Evolutionary conservation across 2,797 vertebrate species (phyloP), one percentile per base, ranked within the genome.

Genomic region (Sphenodon punctatus): DNA sequence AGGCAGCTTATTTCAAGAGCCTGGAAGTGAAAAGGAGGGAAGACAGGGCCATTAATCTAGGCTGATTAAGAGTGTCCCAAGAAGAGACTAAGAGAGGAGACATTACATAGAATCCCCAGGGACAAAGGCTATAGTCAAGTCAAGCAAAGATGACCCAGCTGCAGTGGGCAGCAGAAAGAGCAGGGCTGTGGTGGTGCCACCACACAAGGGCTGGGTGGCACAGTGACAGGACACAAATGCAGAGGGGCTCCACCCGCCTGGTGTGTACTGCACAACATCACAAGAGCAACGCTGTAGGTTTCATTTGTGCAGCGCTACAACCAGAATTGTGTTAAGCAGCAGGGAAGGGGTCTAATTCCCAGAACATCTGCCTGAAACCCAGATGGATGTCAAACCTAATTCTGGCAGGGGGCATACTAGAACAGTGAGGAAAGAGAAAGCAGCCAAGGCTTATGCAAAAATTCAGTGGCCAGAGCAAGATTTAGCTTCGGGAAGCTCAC

Each of bases 231-330:
- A n/a, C n/a, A n/a, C n/a, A n/a, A n/a, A n/a, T 0, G 1, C 17
- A 17, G 6, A 1, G 2, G 9, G 4, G 1, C 8, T 8, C 3
- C 46, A 2, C 5, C 13, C 10, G 12, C 10, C 15, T 15, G 17
- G 9, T 3, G 16, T 17, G 3, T 36, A 27, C 67, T 79, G 8
- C 34, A 14, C 78, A 56, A 16, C 53, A 78, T 22, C 27, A 75
- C 59, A 51, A 0, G 2, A 51, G 23, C 30, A 6, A 46, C 10
- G 10, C 48, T 0, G 2, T 16, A 60, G 30, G 53, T 56, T 0
- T 1, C 20, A 8, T 17, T 1, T 3, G 69, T 53, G 27, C 19
- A 17, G 64, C 43, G 49, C 25, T 64, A 39, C 30, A 55, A 34
- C n/a, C n/a, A n/a, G n/a, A n/a, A n/a, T n/a, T n/a, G n/a, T n/a